Percentiles rank a stretch among this genome's conserved stretches.
These are phyloP conservation scores for Trissonchulus latispiculum DNA, from an alignment of 2,888 invertebrate species.

Conservation along the genomic window DNA sequence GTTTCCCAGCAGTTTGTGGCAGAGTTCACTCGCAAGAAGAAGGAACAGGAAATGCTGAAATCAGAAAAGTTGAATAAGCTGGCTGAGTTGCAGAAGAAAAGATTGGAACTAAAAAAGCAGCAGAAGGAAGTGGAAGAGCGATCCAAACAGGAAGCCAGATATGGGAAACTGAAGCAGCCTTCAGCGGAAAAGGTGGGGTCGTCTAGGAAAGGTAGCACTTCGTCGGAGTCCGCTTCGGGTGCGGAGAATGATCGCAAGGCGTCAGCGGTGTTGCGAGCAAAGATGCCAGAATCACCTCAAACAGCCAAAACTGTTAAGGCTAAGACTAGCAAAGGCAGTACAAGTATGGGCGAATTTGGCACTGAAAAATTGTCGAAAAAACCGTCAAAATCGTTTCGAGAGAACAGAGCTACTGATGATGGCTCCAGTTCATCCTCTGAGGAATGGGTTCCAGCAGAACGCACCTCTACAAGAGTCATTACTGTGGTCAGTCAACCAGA, in stretches of 20 bases:
- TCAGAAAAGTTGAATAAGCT: not conserved
- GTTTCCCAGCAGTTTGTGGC: not conserved
- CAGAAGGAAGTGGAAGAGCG: not conserved
- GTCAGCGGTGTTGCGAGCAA: too few relatives aligned
- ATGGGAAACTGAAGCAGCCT: not conserved
- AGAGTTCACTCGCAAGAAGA: not conserved
- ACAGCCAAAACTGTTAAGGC: not conserved
- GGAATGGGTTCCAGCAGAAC: not conserved
- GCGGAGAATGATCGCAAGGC: not conserved
- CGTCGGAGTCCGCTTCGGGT: not conserved
- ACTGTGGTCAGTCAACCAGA: too few relatives aligned
- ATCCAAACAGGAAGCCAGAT: not conserved
- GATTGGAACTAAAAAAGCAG: not conserved
- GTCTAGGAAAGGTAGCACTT: too few relatives aligned
- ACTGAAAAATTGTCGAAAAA: too few relatives aligned
- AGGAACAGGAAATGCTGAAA: not conserved
- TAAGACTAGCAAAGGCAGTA: not conserved
- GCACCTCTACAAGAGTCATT: too few relatives aligned
- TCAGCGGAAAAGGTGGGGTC: not conserved
- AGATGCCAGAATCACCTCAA: not conserved
- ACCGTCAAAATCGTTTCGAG: too few relatives aligned
- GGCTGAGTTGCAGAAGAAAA: not conserved
- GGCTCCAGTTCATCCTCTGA: not conserved
- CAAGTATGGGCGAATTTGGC: not conserved
- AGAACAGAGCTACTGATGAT: too few relatives aligned